phyloP scores from a whole-genome alignment of 2,888 invertebrate species.

The Drosophila nr. fundita region DNA sequence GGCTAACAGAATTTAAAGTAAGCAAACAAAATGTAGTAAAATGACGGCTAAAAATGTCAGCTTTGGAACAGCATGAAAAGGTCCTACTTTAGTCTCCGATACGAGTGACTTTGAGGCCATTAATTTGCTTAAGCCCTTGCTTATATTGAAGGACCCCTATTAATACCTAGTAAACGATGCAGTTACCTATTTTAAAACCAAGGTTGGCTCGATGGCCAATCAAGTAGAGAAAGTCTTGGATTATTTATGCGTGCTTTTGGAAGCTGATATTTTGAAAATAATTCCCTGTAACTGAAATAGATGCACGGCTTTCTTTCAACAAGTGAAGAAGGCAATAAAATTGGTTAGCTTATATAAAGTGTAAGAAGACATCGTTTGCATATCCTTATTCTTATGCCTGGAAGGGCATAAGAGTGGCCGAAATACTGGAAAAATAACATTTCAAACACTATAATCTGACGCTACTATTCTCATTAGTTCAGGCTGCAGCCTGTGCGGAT shows the following conservation, averaged over 20 bases:
- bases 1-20: neutral
- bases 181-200: conserved; percentile 91
- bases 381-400: conserved; percentile 88
- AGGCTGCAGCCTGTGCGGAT: conserved; percentile 99
- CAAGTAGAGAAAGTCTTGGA: conserved; percentile 92
- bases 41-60: conserved; percentile 12
- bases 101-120: conserved; percentile 22
- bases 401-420: conserved; percentile 99
- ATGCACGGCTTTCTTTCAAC: conserved; percentile 92
- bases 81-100: conserved; percentile 27
- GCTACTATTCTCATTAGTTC: conserved; percentile 96
- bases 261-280: conserved; percentile 97
- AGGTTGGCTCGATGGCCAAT: conserved; percentile 83
- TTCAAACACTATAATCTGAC: conserved; percentile 99
- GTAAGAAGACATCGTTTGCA: conserved; percentile 94
- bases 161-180: conserved; percentile 95
- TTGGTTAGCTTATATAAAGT: conserved; percentile 95
- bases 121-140: conserved; percentile 90
- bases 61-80: conserved; percentile 19
- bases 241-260: conserved; percentile 97
- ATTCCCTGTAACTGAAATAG: conserved; percentile 91
- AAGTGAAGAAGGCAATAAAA: conserved; percentile 95
- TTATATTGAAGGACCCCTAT: conserved; percentile 97
- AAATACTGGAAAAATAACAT: conserved; percentile 94
- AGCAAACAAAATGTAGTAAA: neutral